Evolutionary conservation across 2,113 vertebrate genomes (phyloP).

Genomic region (Azemiops feae): DNA sequence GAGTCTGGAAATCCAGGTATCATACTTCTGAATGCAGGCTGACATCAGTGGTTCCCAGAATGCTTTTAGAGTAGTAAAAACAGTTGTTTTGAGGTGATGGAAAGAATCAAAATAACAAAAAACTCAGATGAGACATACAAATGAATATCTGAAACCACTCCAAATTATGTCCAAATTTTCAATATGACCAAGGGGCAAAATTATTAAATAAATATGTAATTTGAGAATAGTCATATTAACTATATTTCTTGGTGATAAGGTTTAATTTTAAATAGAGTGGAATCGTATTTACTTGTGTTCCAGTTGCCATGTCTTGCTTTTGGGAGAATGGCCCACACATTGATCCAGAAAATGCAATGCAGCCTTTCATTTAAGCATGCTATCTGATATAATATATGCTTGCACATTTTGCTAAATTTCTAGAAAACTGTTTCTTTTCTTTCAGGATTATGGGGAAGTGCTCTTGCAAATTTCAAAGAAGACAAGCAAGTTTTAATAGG

Average conservation of each 20-base stretch:
- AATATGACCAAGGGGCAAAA: not conserved
- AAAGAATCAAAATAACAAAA: not conserved
- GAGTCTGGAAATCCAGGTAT: no score
- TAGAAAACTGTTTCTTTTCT: not conserved
- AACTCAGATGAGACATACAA: no score
- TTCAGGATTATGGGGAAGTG: conserved; percentile 11
- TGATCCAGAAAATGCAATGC: no score
- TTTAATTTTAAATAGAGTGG: no score
- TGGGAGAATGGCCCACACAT: no score
- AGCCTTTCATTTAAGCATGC: not conserved
- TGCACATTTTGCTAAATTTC: not conserved
- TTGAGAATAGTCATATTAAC: no score
- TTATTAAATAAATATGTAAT: not conserved
- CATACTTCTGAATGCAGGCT: no score
- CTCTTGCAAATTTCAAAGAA: not conserved
- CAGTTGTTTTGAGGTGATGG: not conserved
- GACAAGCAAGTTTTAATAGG: not conserved
- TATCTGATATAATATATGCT: not conserved
- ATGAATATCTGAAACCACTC: not conserved
- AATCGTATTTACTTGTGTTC: no score
- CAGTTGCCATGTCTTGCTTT: no score
- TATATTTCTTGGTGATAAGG: no score
- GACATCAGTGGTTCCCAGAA: not conserved
- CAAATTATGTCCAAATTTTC: not conserved
- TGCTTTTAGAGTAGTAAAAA: not conserved